Percentiles rank a stretch among this genome's conserved stretches.
Conservation (phyloP, 2,888 invertebrate genomes). For the Phyllotreta striolata region DNA sequence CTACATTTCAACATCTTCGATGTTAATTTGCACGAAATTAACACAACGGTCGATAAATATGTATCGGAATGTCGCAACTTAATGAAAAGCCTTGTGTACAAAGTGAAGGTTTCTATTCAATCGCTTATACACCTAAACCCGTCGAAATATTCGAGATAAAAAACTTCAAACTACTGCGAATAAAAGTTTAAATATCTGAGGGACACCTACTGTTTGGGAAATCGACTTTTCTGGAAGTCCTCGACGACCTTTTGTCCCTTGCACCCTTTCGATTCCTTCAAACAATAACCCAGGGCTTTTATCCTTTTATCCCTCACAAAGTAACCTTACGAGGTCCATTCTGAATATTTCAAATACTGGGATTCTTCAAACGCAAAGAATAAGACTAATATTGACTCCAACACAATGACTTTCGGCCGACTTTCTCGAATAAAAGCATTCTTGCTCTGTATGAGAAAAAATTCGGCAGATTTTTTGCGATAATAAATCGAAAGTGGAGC, state of each 20-base stretch:
- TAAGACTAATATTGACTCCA: too few species aligned
- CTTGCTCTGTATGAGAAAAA: too few species aligned
- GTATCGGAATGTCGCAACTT: constrained; percentile 42
- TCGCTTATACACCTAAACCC: constrained; percentile 2
- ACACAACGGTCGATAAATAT: constrained; percentile 42
- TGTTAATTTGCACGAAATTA: constrained; percentile 29
- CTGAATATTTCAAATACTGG: too few species aligned
- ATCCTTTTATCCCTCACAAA: too few species aligned
- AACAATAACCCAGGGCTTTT: too few species aligned
- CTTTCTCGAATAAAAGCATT: too few species aligned
- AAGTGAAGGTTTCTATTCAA: constrained; percentile 24
- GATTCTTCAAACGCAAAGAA: too few species aligned
- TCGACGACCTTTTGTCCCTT: constrained; percentile 6
- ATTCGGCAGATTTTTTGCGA: too few species aligned
- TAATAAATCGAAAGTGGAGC: too few species aligned
- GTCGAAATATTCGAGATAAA: neutral
- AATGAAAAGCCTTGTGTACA: constrained; percentile 39
- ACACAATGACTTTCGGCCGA: too few species aligned
- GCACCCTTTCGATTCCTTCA: constrained; percentile 1
- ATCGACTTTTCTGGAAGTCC: constrained; percentile 4
- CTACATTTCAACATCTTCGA: constrained; percentile 23
- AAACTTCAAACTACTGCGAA: neutral
- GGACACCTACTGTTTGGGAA: constrained; percentile 5
- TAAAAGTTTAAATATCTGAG: neutral
- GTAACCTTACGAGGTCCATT: too few species aligned